These are phyloP conservation scores for Scaptomyza caliginosa DNA, from an alignment of 2,888 invertebrate species.

Conservation along the genomic window DNA sequence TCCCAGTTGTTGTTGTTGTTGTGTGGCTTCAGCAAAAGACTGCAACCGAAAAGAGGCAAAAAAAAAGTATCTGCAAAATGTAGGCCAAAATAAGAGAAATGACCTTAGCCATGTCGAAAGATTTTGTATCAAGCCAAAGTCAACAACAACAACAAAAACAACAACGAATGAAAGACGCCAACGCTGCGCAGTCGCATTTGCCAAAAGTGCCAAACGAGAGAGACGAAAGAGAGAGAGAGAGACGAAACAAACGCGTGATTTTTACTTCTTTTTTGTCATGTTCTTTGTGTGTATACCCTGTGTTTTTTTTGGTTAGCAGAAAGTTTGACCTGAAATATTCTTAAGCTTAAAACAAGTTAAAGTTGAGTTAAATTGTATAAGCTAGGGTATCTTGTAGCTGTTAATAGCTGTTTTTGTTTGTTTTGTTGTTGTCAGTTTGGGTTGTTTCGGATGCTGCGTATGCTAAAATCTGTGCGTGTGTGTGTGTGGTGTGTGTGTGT, in stretches of 20 bases:
- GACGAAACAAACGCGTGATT: slow-evolving; percentile 1
- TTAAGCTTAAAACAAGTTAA: too few species aligned
- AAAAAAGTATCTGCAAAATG: slow-evolving; percentile 42
- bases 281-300: not conserved
- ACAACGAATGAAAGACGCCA: slow-evolving; percentile 22
- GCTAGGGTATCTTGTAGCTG: too few species aligned
- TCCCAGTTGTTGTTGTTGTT: too few species aligned
- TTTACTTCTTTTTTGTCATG: slow-evolving; percentile 6
- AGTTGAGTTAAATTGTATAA: too few species aligned
- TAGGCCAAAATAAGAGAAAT: slow-evolving; percentile 67
- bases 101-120: slow-evolving; percentile 62
- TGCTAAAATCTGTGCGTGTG: slow-evolving; percentile 42
- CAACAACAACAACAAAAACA: slow-evolving; percentile 3
- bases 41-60: slow-evolving; percentile 4
- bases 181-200: slow-evolving; percentile 53
- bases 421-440: slow-evolving; percentile 3
- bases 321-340: too few species aligned
- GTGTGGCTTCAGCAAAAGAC: too few species aligned
- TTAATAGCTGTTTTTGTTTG: slow-evolving; percentile 8
- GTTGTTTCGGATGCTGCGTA: slow-evolving; percentile 45
- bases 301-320: too few species aligned
- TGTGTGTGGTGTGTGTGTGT: not conserved
- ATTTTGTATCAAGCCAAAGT: slow-evolving; percentile 56
- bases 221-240: not conserved
- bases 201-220: not conserved